These are phyloP conservation scores for Nycticebus coucang DNA, from an alignment of 2,113 vertebrate species.

Conservation along the genomic window DNA sequence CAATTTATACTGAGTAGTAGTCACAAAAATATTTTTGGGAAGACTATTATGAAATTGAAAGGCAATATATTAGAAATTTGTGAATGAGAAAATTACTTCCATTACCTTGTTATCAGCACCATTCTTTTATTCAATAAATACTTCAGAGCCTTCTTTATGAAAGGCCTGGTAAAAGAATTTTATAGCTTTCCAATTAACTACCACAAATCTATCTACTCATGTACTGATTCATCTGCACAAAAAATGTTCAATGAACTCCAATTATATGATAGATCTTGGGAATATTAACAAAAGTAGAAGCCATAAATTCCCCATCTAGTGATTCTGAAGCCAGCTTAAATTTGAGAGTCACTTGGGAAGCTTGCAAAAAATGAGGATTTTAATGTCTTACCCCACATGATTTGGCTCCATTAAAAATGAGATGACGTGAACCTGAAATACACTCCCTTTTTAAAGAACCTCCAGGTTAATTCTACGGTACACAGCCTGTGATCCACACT, in stretches of 20 bases:
- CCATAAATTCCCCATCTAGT: not conserved
- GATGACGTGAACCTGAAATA: not conserved
- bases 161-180: not conserved
- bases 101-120: not conserved
- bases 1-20: not conserved
- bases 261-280: not conserved
- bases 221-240: not conserved
- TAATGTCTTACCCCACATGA: not conserved
- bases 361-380: not conserved
- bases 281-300: not conserved
- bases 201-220: not conserved
- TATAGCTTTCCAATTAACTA: not conserved
- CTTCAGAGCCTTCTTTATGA: not conserved
- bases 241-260: not conserved
- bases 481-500: not conserved
- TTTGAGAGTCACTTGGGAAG: constrained; percentile 1
- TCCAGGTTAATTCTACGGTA: not conserved
- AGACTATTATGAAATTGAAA: not conserved
- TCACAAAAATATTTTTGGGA: not conserved
- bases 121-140: constrained; percentile 1
- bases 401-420: not conserved
- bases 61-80: not conserved
- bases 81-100: not conserved
- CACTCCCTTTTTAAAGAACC: not conserved
- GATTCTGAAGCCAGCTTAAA: not conserved